Base-by-base conservation (phyloP, 2,113 vertebrate species). In the Podiceps cristatus region DNA sequence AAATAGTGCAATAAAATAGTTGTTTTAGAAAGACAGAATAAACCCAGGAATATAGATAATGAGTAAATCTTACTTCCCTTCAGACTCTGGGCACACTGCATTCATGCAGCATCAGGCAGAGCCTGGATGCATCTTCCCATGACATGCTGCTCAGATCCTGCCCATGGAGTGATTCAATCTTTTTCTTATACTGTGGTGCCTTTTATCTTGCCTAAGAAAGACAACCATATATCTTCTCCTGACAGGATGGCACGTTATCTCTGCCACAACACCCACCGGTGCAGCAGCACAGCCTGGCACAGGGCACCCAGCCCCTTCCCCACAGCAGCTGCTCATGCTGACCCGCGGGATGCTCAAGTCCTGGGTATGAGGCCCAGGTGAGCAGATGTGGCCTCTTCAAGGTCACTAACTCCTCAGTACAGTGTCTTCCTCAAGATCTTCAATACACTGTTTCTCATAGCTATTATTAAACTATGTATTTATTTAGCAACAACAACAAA, bases 331-430 rank as follows among this genome's bases (percentile, higher is more conserved):
- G 12, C 24, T 74, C 24, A 10, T 47, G 25, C 15, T 42, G 24
- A 25, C 29, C 8, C 7, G 27, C 0, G 4, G 20, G 13, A 29
- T 56, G 24, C 25, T 44, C 25, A 13, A 23, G 5, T 11, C n/a
- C 0, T 0, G 4, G 49, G 29, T 31, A 35, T 0, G 0, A 40
- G 22, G 22, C 22, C n/a, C n/a, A 28, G 1, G 17, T 50, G 29
- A 50, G 35, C 18, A 52, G 45, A 27, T 5, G 1, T 33, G 44
- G 10, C 10, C n/a, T 25, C 13, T 11, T 76, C 42, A 33, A 29
- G 24, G 20, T 42, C n/a, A 25, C 10, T 24, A 49, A 28, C 10
- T 77, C 29, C n/a, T 71, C 24, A 12, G 31, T 35, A 29, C 19
- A 45, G 17, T 15, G 18, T 71, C 33, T 62, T 69, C 11, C 3